Percentiles rank a stretch among this genome's conserved stretches.
Conservation (phyloP, 2,113 vertebrate species). For the Athene cunicularia region DNA sequence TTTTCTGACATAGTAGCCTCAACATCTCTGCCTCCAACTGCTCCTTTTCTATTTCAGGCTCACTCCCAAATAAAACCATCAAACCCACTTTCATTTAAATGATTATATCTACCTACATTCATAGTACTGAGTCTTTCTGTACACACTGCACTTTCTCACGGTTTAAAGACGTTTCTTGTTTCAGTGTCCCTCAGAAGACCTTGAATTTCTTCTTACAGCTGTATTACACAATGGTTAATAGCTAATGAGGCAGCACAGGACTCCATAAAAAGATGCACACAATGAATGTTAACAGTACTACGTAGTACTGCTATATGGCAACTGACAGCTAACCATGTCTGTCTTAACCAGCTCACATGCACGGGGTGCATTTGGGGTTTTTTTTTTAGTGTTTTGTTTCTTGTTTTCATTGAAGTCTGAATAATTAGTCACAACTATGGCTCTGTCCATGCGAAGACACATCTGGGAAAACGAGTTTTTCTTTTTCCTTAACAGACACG, state of each 20-base stretch:
- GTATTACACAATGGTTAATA: not conserved
- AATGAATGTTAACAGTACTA: not conserved
- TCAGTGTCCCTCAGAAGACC: not conserved
- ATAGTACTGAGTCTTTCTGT: not conserved
- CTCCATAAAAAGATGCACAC: not conserved
- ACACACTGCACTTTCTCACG: not conserved
- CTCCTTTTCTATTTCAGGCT: not conserved
- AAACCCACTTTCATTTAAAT: not conserved
- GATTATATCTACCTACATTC: not conserved
- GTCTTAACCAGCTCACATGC: fast-evolving
- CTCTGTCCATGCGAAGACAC: not conserved
- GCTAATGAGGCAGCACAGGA: not conserved
- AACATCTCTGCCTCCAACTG: not conserved
- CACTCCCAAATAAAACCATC: not conserved
- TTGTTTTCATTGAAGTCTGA: not conserved
- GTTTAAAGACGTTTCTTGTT: not conserved
- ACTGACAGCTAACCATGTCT: not conserved
- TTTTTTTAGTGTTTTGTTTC: not conserved
- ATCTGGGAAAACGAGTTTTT: not conserved
- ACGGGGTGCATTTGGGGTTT: fast-evolving
- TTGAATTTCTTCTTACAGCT: not conserved
- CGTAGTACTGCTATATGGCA: not conserved
- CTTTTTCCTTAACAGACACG: not conserved
- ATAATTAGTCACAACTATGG: not conserved
- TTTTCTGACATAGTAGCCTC: not conserved